phyloP scores from a whole-genome alignment of 2,113 vertebrate genomes.

The Bubo bubo region DNA sequence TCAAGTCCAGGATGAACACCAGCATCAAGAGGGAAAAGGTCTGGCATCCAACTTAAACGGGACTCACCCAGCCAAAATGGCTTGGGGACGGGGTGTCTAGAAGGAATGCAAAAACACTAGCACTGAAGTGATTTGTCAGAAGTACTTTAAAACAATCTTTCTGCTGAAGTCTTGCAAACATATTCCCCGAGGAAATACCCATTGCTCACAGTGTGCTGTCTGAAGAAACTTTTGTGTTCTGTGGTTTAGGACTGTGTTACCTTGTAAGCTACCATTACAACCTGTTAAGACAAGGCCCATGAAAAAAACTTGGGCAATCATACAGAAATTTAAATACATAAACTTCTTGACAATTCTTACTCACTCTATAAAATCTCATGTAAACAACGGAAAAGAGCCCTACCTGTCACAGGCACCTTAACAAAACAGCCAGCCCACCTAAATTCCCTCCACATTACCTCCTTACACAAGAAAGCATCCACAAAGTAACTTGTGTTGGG shows the following conservation, averaged over 20 bases:
- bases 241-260: not conserved
- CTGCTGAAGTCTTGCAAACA: not conserved
- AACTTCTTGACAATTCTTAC: not conserved
- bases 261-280: not conserved
- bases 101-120: not conserved
- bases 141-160: not conserved
- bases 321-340: not conserved
- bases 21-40: not conserved
- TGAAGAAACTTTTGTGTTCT: not conserved
- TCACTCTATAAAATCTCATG: not conserved
- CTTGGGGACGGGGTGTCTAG: not conserved
- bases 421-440: not conserved
- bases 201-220: accelerated
- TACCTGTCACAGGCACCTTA: not conserved
- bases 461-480: not conserved
- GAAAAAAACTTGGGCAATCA: not conserved
- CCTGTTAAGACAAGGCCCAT: not conserved
- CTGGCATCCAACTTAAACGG: not conserved
- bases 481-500: not conserved
- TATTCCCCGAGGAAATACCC: not conserved
- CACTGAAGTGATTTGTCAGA: not conserved
- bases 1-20: not conserved
- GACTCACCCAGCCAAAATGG: not conserved
- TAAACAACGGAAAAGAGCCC: not conserved
- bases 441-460: not conserved